Evolutionary conservation across 1,140 invertebrate genomes (phyloP), one percentile per base, ranked within the genome.

Genomic region (Apis florea): DNA sequence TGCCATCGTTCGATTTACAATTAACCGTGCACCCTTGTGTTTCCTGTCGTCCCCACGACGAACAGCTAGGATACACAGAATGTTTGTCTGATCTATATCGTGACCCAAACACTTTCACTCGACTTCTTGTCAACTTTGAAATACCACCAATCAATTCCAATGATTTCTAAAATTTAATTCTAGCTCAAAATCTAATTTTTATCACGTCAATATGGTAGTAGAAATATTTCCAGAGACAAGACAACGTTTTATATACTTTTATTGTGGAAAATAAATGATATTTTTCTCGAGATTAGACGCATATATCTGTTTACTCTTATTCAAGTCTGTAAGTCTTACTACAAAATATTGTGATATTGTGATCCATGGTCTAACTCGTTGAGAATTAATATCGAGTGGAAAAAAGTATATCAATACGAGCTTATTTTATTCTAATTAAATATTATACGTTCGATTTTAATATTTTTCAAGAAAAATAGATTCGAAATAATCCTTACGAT

Each of bases 1-100:
- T 82, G 61, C 21, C 59, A 47, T 73, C 61, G 61, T 59, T 74
- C 59, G 67, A 78, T 63, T 86, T 74, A 86, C 85, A 86, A 86
- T 86, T 82, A 86, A 82, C 63, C 79, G 79, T 59, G 64, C 83
- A 82, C 26, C 40, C 69, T 59, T 63, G 61, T 67, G 73, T 73
- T 75, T 54, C 58, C 84, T 53, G 56, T 56, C 49, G 24, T 59
- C 63, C 31, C 53, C n/a, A 19, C 51, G 17, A 17, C 15, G 10
- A 61, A 72, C 19, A 56, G 15, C 51, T 26, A 71, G 58, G n/a
- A 63, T 72, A 79, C 69, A 80, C 78, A 74, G 26, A 66, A 56
- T n/a, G 69, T 66, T 26, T 31, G 12, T 17, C 13, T 4, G 53
- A 49, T n/a, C n/a, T 31, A 74, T 63, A 63, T 47, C 56, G 67